Conservation (phyloP, 2,888 invertebrate species). For the Polymixis lichenea region DNA sequence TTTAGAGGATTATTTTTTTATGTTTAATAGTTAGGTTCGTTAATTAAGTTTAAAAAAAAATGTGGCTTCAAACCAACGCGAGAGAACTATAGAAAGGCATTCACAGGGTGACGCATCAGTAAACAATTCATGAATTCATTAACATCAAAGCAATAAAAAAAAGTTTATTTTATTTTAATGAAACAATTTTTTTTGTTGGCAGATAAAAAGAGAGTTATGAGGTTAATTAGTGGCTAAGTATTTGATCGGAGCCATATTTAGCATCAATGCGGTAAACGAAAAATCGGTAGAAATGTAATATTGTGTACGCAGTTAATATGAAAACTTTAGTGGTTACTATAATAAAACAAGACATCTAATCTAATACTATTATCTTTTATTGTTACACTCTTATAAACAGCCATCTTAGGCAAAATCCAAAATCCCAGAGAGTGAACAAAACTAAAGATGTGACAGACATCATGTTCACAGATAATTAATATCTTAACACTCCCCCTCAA, state of each 20-base stretch:
- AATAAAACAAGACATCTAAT: too few species aligned
- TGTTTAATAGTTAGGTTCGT: background rate
- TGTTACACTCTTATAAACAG: too few species aligned
- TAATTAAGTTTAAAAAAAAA: too few species aligned
- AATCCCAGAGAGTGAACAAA: too few species aligned
- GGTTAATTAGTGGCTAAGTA: constrained; percentile 43
- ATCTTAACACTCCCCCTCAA: too few species aligned
- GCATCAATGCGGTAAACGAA: constrained; percentile 17
- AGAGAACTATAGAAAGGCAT: background rate
- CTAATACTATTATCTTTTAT: too few species aligned
- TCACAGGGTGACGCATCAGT: background rate
- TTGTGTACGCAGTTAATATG: constrained; percentile 8
- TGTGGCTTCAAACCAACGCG: too few species aligned
- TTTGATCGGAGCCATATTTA: constrained; percentile 37
- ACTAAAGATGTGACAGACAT: too few species aligned
- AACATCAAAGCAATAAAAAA: background rate
- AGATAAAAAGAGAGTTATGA: constrained; percentile 36
- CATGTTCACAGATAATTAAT: too few species aligned
- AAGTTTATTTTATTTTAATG: too few species aligned
- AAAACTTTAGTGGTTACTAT: too few species aligned
- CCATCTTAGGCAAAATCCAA: too few species aligned
- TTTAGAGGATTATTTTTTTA: constrained; percentile 2
- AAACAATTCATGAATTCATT: background rate
- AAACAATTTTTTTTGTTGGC: constrained; percentile 5
- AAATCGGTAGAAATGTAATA: background rate